phyloP scores from a whole-genome alignment of 1,140 invertebrate species.

The Aphelinus certus region DNA sequence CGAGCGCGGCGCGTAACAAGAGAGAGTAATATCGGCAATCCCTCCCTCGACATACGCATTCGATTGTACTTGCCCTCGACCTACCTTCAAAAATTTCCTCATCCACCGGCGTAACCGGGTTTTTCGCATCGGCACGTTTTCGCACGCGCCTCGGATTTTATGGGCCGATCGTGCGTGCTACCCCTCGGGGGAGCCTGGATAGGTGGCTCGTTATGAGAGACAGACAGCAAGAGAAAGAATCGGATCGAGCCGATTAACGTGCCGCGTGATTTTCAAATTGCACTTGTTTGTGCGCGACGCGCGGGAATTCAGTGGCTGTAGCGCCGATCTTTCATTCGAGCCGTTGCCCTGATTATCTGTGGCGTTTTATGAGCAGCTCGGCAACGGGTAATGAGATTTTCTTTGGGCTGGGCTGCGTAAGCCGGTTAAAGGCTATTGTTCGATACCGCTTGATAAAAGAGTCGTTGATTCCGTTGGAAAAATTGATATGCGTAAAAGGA shows the following conservation, averaged over 20 bases:
- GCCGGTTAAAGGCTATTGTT: neutral
- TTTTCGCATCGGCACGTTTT: neutral
- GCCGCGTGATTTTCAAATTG: neutral
- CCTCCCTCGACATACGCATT: slow-evolving; percentile 5
- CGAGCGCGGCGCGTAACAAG: neutral
- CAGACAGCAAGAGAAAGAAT: no score
- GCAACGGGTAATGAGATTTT: no score
- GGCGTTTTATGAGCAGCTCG: no score
- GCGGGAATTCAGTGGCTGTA: no score
- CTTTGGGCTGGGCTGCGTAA: no score
- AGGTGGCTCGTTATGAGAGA: neutral
- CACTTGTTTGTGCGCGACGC: no score
- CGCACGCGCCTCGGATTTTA: neutral
- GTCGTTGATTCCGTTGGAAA: neutral
- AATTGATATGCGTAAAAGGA: neutral
- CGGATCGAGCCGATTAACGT: neutral
- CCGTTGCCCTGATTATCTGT: no score
- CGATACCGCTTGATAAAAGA: neutral
- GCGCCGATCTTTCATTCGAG: no score
- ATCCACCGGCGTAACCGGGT: neutral
- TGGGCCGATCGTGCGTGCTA: neutral
- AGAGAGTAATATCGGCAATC: neutral
- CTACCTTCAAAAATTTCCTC: slow-evolving; percentile 34
- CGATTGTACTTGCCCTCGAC: slow-evolving; percentile 23
- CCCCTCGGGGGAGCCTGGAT: slow-evolving; percentile 1